Percentiles rank a stretch among this genome's conserved stretches.
phyloP scores from a whole-genome alignment of 2,797 vertebrate species.

The Apogon hyalosoma region DNA sequence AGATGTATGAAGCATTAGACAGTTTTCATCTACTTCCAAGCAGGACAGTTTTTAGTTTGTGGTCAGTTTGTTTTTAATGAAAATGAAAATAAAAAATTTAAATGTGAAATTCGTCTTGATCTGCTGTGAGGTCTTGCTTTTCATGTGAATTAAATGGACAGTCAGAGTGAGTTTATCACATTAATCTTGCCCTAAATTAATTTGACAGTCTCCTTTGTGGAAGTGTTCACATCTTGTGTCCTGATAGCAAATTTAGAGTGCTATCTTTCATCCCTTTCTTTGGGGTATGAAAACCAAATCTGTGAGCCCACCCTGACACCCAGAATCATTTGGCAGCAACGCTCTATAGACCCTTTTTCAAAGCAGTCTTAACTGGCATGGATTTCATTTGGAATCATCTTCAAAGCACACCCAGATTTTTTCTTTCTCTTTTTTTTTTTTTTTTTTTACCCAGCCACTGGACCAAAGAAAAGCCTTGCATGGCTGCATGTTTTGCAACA shows the following conservation, averaged over 20 bases:
- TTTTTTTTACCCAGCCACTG: constrained; percentile 29
- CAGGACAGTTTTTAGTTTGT: background rate
- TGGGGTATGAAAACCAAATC: constrained; percentile 54
- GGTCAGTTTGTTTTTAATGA: background rate
- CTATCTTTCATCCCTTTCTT: constrained; percentile 19
- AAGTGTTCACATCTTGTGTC: constrained; percentile 21
- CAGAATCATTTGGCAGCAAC: constrained; percentile 61
- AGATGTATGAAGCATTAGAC: constrained; percentile 70
- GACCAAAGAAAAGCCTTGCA: constrained; percentile 45
- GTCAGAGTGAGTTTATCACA: constrained; percentile 44
- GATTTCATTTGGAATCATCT: constrained; percentile 71
- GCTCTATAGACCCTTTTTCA: constrained; percentile 56
- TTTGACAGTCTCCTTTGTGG: constrained; percentile 25
- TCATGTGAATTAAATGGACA: constrained; percentile 33
- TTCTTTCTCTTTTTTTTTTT: constrained; percentile 1
- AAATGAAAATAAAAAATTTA: background rate
- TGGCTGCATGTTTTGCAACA: constrained; percentile 60
- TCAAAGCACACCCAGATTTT: constrained; percentile 66
- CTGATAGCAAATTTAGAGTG: constrained; percentile 7
- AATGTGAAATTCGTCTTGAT: background rate
- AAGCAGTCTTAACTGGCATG: constrained; percentile 70
- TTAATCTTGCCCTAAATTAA: constrained; percentile 29
- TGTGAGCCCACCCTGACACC: constrained; percentile 40
- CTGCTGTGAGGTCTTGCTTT: constrained; percentile 11
- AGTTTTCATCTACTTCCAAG: constrained; percentile 17